A percentile compares a stretch with the other conserved stretches of the same genome.
Conservation (phyloP, 2,797 vertebrate genomes). For the Parotocinclus haroldoi region DNA sequence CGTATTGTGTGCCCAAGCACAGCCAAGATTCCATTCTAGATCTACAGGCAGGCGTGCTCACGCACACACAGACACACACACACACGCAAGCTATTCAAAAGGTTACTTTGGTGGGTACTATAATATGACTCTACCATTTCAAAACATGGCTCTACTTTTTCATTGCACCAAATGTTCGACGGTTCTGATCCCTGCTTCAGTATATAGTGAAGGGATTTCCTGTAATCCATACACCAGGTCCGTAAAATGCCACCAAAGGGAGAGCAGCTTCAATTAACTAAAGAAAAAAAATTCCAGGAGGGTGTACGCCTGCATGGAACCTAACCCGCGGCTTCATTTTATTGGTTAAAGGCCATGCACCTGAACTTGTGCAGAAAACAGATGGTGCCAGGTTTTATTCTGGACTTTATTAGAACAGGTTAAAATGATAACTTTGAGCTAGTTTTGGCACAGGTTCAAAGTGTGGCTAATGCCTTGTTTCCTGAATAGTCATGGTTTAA, state of each 20-base stretch:
- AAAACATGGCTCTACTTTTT: constrained; percentile 26
- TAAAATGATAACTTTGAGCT: not conserved
- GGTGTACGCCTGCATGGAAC: not conserved
- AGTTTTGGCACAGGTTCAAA: not conserved
- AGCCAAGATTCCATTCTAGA: constrained; percentile 3
- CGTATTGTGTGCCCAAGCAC: constrained; percentile 8
- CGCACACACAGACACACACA: constrained; percentile 13
- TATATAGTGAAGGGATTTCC: constrained; percentile 2
- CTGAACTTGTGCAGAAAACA: constrained; percentile 26
- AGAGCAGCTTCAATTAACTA: constrained; percentile 6
- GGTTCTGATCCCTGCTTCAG: not conserved
- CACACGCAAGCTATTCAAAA: constrained; percentile 4
- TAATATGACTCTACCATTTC: constrained; percentile 9
- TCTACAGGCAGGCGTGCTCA: not conserved
- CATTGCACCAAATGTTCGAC: constrained; percentile 25
- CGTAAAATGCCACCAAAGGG: constrained; percentile 1
- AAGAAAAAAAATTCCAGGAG: constrained; percentile 2
- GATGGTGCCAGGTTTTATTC: constrained; percentile 20
- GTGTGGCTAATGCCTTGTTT: not conserved
- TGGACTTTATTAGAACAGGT: not conserved
- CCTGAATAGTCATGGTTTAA: not conserved
- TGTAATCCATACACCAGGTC: not conserved
- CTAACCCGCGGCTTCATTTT: constrained; percentile 10
- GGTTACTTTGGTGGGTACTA: constrained; percentile 35
- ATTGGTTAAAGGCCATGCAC: constrained; percentile 18